phyloP scores from a whole-genome alignment of 2,888 invertebrate genomes.

The Ennomos quercinarius region DNA sequence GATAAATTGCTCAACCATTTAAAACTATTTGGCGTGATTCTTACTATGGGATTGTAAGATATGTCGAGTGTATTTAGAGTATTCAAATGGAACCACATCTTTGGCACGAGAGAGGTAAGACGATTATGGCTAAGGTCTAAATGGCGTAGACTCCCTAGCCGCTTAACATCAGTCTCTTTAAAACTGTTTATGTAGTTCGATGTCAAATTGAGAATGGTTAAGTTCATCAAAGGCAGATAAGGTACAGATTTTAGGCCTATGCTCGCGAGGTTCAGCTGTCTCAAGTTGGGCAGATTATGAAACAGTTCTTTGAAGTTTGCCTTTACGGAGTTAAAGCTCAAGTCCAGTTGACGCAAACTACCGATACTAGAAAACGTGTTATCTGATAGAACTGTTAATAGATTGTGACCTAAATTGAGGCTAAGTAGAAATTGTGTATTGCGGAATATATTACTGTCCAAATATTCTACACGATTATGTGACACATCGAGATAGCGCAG shows the following conservation, averaged over 20 bases:
- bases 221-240: slow-evolving; percentile 90
- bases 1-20: slow-evolving; percentile 89
- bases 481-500: slow-evolving; percentile 91
- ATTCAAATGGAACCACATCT: slow-evolving; percentile 89
- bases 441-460: slow-evolving; percentile 95
- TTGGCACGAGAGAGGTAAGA: slow-evolving; percentile 89
- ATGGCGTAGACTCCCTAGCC: slow-evolving; percentile 89
- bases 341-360: slow-evolving; percentile 91
- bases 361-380: slow-evolving; percentile 94
- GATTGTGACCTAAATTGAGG: slow-evolving; percentile 92
- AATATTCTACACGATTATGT: slow-evolving; percentile 92
- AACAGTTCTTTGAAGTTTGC: slow-evolving; percentile 95
- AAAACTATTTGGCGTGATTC: slow-evolving; percentile 90
- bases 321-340: slow-evolving; percentile 92
- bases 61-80: slow-evolving; percentile 91
- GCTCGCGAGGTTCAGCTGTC: slow-evolving; percentile 90
- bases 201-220: slow-evolving; percentile 92
- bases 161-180: slow-evolving; percentile 89
- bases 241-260: slow-evolving; percentile 92
- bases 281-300: slow-evolving; percentile 93
- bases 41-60: slow-evolving; percentile 93
- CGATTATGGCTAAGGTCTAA: slow-evolving; percentile 92
- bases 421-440: slow-evolving; percentile 92
- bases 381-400: slow-evolving; percentile 93
- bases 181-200: slow-evolving; percentile 90